Evolutionary conservation across 2,113 vertebrate species (phyloP), one percentile per base, ranked within the genome.

Genomic region (Vidua macroura): DNA sequence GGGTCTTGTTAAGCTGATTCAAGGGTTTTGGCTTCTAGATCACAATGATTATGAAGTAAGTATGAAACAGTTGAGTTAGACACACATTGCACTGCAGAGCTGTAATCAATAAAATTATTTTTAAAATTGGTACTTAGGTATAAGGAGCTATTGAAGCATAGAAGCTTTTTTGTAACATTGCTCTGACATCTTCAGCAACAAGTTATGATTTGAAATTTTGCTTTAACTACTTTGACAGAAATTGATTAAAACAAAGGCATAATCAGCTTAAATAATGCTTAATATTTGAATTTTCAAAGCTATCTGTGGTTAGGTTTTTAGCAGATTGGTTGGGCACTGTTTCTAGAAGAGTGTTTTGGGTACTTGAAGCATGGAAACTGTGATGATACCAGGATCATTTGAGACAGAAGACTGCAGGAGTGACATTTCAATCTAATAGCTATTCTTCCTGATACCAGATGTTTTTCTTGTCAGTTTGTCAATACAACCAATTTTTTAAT

Each of bases 21-120:
- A 98, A 97, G 99, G 99, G 17, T 98, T 99, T 92, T 99, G 99
- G 99, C 98, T 99, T 60, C 97, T 99, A 83, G 99, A 99, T 96
- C 99, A 99, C 94, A 98, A 97, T 78, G 99, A 99, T 92, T 98
- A 98, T 67, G 98, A 99, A 98, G 99, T 99, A 96, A 83, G 97
- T 97, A 23, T 86, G 31, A 60, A 59, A 68, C 15, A 7, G 18
- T 55, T 93, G n/a, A 35, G 10, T 74, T 75, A n/a, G 16, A 28
- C 6, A 8, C 14, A 12, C 5, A 11, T 35, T 23, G 22, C 31
- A 33, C 9, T 85, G 6, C 17, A 43, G 24, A 67, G 6, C 39
- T 59, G 7, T 43, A 8, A 51, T 43, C 6, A 35, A 2, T 19
- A 27, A 16, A 51, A 31, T 1, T 2, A 3, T 76, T 44, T 27